phyloP scores from a whole-genome alignment of 2,113 vertebrate species.

The Nycticebus coucang region DNA sequence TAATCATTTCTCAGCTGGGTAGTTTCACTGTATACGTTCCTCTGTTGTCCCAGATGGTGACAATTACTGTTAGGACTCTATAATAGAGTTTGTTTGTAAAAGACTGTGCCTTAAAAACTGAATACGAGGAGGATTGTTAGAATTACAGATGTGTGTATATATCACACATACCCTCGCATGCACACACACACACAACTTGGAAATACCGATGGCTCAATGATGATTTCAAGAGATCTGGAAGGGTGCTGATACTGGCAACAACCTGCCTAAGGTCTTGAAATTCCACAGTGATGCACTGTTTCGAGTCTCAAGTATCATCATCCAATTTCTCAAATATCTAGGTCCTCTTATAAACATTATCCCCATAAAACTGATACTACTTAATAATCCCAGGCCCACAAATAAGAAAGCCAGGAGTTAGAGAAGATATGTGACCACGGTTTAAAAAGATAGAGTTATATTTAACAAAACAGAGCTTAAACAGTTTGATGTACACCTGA shows the following conservation, averaged over 20 bases:
- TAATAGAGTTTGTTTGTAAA: conserved; percentile 29
- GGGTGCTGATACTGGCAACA: neutral
- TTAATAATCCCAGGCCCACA: neutral
- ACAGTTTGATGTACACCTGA: neutral
- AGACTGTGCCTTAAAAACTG: neutral
- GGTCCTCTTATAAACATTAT: neutral
- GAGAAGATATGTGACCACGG: neutral
- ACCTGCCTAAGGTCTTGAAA: neutral
- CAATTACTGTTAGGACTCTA: conserved; percentile 25
- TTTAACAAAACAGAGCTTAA: conserved; percentile 4
- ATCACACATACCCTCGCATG: neutral
- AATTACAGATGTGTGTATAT: conserved; percentile 39
- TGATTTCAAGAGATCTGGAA: neutral
- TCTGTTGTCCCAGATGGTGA: conserved; percentile 71
- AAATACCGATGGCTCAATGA: neutral
- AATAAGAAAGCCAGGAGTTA: neutral
- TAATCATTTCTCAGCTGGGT: conserved; percentile 56
- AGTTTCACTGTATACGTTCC: conserved; percentile 4
- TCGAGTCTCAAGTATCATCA: neutral
- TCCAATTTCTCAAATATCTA: neutral
- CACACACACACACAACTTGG: neutral
- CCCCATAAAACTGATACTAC: neutral
- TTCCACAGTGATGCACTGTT: neutral
- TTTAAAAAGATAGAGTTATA: neutral
- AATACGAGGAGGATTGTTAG: neutral